A percentile compares a stretch with the other conserved stretches of the same genome.
Conservation (phyloP, 2,113 vertebrate genomes). For the Ciconia boyciana region DNA sequence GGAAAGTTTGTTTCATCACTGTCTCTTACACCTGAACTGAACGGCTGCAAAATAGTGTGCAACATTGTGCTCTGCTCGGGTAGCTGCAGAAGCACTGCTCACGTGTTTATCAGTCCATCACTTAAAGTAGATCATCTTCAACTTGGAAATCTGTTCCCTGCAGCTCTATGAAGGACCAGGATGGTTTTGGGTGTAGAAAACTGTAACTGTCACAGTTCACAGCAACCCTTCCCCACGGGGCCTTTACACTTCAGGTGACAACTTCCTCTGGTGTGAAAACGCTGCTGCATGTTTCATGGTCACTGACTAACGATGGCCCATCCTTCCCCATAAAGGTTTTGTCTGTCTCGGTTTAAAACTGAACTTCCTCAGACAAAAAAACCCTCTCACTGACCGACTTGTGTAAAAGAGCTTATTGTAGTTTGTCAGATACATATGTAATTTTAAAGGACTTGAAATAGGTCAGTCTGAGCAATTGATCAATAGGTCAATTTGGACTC, state of each 20-base stretch:
- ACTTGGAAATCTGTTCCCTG: neutral
- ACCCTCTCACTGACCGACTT: neutral
- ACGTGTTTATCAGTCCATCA: neutral
- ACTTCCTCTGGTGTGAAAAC: neutral
- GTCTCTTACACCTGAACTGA: neutral
- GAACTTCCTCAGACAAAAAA: neutral
- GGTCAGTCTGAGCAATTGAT: neutral
- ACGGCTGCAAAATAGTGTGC: neutral
- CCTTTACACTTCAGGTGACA: neutral
- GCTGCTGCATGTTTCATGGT: neutral
- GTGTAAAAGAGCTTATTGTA: neutral
- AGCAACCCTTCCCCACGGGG: accelerated
- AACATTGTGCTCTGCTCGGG: neutral
- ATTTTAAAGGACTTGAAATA: neutral
- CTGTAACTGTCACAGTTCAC: neutral
- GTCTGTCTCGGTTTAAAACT: neutral
- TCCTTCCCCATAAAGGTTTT: neutral
- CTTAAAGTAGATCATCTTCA: neutral
- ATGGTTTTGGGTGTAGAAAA: neutral
- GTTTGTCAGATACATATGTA: neutral
- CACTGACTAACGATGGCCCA: neutral
- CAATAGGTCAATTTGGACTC: neutral
- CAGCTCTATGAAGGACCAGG: neutral
- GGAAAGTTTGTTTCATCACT: neutral
- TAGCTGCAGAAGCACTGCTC: neutral